Conservation (phyloP, 1,140 invertebrate genomes). For the Sminthurinus signatus region DNA sequence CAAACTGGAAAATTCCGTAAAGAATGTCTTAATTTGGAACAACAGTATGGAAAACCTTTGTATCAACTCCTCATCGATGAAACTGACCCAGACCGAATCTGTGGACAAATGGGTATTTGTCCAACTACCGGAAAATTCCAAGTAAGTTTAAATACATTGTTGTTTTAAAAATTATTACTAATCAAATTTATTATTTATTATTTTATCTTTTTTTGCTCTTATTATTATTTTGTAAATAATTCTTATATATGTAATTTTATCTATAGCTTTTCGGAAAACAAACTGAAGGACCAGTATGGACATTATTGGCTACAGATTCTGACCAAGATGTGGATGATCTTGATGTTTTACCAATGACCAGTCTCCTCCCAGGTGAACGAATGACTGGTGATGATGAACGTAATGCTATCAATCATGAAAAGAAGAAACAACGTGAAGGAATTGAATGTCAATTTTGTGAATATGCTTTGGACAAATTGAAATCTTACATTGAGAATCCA, state of each 20-base stretch:
- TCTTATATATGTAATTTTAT: too few relatives aligned
- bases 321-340: background rate
- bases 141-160: constrained; percentile 2
- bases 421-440: background rate
- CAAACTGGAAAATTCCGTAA: constrained; percentile 60
- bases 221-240: too few relatives aligned
- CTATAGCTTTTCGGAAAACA: constrained; percentile 4
- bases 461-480: constrained; percentile 71
- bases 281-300: constrained; percentile 18
- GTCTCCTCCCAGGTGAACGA: constrained; percentile 12
- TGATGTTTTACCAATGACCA: background rate
- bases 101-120: constrained; percentile 65
- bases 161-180: background rate
- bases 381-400: constrained; percentile 23
- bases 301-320: constrained; percentile 11
- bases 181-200: background rate
- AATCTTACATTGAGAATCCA: constrained; percentile 62
- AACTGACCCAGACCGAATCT: constrained; percentile 61
- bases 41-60: constrained; percentile 66
- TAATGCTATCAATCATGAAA: constrained; percentile 23
- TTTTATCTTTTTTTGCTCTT: too few relatives aligned
- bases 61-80: constrained; percentile 64
- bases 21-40: constrained; percentile 61
- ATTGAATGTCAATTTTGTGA: constrained; percentile 69
- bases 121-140: constrained; percentile 7